Percentiles rank a stretch among this genome's conserved stretches.
These are phyloP conservation scores for Lordiphosa mommai DNA, from an alignment of 1,140 invertebrate genomes.

Conservation along the genomic window DNA sequence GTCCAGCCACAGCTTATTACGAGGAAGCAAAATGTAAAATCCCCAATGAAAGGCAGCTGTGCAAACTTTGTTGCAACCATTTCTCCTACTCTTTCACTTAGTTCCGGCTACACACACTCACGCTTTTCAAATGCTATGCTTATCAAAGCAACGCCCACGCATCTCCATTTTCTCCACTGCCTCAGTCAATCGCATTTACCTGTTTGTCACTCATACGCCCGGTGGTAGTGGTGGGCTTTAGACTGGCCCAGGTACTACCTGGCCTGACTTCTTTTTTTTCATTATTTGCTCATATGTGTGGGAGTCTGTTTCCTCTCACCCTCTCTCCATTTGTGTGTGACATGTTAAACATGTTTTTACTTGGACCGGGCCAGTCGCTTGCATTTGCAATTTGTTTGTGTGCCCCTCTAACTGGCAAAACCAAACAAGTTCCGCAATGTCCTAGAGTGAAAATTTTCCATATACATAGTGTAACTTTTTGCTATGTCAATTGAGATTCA, in stretches of 20 bases:
- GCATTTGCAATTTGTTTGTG: slow-evolving; percentile 30
- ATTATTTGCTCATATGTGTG: slow-evolving; percentile 14
- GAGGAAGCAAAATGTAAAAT: slow-evolving; percentile 1
- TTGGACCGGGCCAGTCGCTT: slow-evolving; percentile 12
- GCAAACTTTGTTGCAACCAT: slow-evolving; percentile 25
- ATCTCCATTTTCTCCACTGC: slow-evolving; percentile 52
- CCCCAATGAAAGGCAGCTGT: slow-evolving; percentile 20
- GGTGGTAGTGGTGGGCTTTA: slow-evolving; percentile 23
- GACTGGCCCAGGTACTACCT: slow-evolving; percentile 5
- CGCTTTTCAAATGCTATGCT: background rate
- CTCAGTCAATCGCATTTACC: slow-evolving; percentile 56
- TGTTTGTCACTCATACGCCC: slow-evolving; percentile 65
- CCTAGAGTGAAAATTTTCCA: slow-evolving; percentile 33
- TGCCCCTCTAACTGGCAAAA: slow-evolving; percentile 34
- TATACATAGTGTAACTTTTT: background rate
- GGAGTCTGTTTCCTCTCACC: slow-evolving; percentile 4
- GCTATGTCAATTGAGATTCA: slow-evolving; percentile 22
- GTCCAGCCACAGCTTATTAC: too few relatives aligned
- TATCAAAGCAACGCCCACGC: slow-evolving; percentile 24
- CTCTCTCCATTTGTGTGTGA: slow-evolving; percentile 27
- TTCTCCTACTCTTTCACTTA: slow-evolving; percentile 15
- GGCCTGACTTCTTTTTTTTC: slow-evolving; percentile 5
- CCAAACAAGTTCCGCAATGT: slow-evolving; percentile 35
- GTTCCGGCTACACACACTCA: slow-evolving; percentile 30
- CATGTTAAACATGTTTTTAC: slow-evolving; percentile 65